These are phyloP conservation scores for Cottoperca gobio DNA, from an alignment of 2,797 vertebrate species.

Conservation along the genomic window DNA sequence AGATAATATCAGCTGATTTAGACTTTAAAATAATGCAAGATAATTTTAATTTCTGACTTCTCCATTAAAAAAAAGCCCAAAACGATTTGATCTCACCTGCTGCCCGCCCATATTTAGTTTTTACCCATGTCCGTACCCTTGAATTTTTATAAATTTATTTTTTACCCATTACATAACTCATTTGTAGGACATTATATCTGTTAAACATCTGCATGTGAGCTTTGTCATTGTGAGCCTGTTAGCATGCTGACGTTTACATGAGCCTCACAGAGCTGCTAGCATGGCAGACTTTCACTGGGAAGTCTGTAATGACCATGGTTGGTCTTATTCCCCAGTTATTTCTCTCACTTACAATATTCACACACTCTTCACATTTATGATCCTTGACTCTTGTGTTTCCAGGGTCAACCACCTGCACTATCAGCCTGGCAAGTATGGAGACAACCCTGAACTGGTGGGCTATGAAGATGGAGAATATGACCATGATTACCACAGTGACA, in stretches of 20 bases:
- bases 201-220: neutral
- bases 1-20: too few species aligned
- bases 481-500: slow-evolving; percentile 88
- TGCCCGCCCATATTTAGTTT: too few species aligned
- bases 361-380: neutral
- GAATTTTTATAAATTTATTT: too few species aligned
- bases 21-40: too few species aligned
- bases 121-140: too few species aligned
- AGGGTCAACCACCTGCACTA: slow-evolving; percentile 86
- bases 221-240: neutral
- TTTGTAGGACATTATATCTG: neutral
- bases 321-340: neutral
- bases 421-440: slow-evolving; percentile 81
- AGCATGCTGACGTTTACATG: too few species aligned
- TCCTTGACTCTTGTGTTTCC: slow-evolving; percentile 33
- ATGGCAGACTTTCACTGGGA: neutral
- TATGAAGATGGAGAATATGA: slow-evolving; percentile 88
- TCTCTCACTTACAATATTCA: neutral
- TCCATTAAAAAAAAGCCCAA: too few species aligned
- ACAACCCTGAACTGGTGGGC: slow-evolving; percentile 80
- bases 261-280: neutral
- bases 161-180: too few species aligned
- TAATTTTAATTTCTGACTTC: too few species aligned
- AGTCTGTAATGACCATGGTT: neutral
- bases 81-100: too few species aligned